Conservation (phyloP, 2,888 invertebrate species). For the Lissocephala sabroskyi region DNA sequence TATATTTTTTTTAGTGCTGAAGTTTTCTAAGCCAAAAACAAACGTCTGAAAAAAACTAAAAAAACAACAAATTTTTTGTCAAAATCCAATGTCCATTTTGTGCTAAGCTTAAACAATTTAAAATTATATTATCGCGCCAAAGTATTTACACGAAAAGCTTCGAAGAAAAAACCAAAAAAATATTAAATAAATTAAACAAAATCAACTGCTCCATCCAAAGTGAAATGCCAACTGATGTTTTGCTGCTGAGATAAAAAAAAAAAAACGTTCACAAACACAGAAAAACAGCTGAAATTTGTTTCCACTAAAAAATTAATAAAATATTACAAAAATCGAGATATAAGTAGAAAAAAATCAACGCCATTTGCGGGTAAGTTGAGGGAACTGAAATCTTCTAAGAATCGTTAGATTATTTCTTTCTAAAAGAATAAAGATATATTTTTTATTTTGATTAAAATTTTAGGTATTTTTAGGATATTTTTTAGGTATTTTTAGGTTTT, state of each 20-base stretch:
- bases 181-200: slow-evolving; percentile 14
- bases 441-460: background rate
- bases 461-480: background rate
- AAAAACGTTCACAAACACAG: background rate
- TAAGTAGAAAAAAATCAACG: too few relatives aligned
- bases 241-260: slow-evolving; percentile 13
- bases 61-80: too few relatives aligned
- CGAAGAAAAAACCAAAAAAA: slow-evolving; percentile 7
- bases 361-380: background rate
- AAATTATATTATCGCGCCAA: slow-evolving; percentile 12
- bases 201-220: slow-evolving; percentile 33
- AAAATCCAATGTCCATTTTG: slow-evolving; percentile 29
- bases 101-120: slow-evolving; percentile 28
- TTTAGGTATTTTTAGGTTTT: too few relatives aligned
- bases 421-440: too few relatives aligned
- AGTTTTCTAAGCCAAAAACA: too few relatives aligned
- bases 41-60: too few relatives aligned
- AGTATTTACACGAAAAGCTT: slow-evolving; percentile 19
- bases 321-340: too few relatives aligned
- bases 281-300: too few relatives aligned
- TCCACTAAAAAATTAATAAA: too few relatives aligned
- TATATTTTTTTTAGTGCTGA: too few relatives aligned
- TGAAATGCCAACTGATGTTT: slow-evolving; percentile 19
- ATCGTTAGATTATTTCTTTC: too few relatives aligned
- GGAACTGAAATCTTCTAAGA: too few relatives aligned